Base-by-base conservation (phyloP, 53 echinoderm and acorn worm genomes). In the Temnopleurus reevesii region DNA sequence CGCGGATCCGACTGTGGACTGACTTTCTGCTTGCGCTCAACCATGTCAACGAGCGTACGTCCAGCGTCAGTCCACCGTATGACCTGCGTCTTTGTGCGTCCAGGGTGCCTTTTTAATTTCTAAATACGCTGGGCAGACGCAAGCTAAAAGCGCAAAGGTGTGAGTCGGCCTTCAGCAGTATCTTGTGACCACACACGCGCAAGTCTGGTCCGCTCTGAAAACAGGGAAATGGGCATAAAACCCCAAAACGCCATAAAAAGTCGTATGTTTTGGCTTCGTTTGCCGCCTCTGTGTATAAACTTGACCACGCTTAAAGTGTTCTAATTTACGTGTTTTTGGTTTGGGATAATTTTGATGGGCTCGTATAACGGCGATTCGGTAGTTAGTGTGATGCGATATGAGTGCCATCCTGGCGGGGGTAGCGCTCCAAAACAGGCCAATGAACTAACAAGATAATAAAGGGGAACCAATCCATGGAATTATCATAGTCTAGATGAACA, bases 291-390 rank as follows among this genome's bases (percentile, higher is more conserved):
- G 33, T 87, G 71, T 87, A 87, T 87, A 87, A 65, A 87, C 87
- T 87, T 87, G 87, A 87, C 87, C 87, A 49, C 71, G 51, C 17
- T 87, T 87, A 65, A 87, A 87, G 87, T 87, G 87, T 87, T 87
- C 87, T 87, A 87, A 87, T 87, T 87, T 87, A 87, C 87, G 87
- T 87, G 87, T 66, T 87, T 87, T 64, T 64, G 66, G 87, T 66
- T 33, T 28, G 71, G 87, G 87, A 49, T 87, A 87, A 87, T 87
- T 87, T 87, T 87, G 63, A 87, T 51, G 87, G 53, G 47, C 45
- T 87, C 87, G 87, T 87, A 87, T 87, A 87, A 87, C 54, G 71
- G 64, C 87, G 51, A 87, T 87, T 87, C 53, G 87, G 87, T 87
- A 87, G 65, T 87, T 66, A 66, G 53, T 31, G 19, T 1, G 33